Percentiles rank a stretch among this genome's conserved stretches.
Evolutionary conservation across 2,888 invertebrate species (phyloP).

Genomic region (Stenotaenia linearis): DNA sequence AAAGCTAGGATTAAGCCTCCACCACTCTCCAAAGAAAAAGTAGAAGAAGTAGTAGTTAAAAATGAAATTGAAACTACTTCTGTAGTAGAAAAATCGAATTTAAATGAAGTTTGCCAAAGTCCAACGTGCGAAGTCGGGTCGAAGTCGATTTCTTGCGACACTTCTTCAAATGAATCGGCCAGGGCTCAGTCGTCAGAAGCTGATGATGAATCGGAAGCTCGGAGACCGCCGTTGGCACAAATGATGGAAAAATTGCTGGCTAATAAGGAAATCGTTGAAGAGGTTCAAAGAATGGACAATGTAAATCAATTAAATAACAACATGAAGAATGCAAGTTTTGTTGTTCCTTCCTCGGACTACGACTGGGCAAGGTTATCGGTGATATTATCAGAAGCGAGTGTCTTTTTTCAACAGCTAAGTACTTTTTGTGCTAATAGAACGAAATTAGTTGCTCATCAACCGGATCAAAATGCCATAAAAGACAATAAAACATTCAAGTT

Average conservation of each 20-base stretch:
- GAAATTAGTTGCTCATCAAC: neutral
- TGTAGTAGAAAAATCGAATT: neutral
- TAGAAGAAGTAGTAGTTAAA: neutral
- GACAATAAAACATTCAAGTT: neutral
- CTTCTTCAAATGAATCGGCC: neutral
- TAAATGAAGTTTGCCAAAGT: neutral
- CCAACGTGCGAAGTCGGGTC: neutral
- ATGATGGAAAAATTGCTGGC: neutral
- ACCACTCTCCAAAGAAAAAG: neutral
- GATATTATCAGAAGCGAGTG: constrained; percentile 4
- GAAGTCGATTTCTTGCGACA: neutral
- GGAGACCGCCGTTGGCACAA: neutral
- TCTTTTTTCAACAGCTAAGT: constrained; percentile 7
- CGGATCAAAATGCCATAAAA: neutral
- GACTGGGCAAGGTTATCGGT: constrained; percentile 13
- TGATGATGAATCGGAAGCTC: neutral
- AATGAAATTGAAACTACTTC: neutral
- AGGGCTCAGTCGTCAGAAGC: too few relatives aligned
- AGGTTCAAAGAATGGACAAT: neutral
- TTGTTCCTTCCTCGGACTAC: neutral
- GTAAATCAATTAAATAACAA: neutral
- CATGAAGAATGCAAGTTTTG: constrained; percentile 3
- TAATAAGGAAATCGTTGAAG: neutral
- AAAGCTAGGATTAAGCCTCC: constrained; percentile 15
- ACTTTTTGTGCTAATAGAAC: neutral